Evolutionary conservation across 2,888 invertebrate species (phyloP).

Genomic region (Cylloceria caligata): DNA sequence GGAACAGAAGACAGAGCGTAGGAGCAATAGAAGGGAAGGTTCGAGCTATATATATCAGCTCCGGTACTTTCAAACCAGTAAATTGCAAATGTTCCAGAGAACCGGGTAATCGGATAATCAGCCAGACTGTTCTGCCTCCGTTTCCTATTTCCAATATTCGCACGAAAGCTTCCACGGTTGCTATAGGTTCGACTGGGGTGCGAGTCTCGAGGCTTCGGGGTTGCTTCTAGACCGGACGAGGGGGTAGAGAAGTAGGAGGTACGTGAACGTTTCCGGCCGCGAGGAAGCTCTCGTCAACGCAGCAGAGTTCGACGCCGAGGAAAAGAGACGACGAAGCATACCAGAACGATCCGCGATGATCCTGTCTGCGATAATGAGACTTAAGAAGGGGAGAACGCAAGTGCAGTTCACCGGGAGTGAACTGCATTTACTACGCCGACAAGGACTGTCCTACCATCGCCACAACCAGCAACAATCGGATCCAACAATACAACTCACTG

Average conservation of each 20-base stretch:
- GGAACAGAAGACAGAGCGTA: conserved; percentile 18
- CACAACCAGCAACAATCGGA: conserved; percentile 39
- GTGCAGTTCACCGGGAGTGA: conserved; percentile 21
- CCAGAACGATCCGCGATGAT: conserved; percentile 60
- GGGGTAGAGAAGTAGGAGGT: conserved; percentile 21
- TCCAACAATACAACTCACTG: conserved; percentile 23
- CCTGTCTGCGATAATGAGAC: conserved; percentile 63
- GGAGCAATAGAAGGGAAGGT: conserved; percentile 56
- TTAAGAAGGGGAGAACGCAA: conserved; percentile 12
- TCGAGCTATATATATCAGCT: conserved; percentile 37
- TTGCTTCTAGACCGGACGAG: conserved; percentile 26
- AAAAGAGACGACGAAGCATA: conserved; percentile 43
- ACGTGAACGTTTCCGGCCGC: conserved; percentile 57
- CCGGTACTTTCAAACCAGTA: conserved; percentile 74
- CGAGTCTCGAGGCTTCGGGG: background rate
- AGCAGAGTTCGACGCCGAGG: conserved; percentile 19
- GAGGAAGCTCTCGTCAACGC: conserved; percentile 41
- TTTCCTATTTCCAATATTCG: conserved; percentile 80
- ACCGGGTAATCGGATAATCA: conserved; percentile 84
- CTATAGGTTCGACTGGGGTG: conserved; percentile 39
- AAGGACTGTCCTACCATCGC: conserved; percentile 8
- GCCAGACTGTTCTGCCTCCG: conserved; percentile 81
- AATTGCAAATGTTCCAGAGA: conserved; percentile 81
- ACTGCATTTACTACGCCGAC: conserved; percentile 44
- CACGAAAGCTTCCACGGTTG: conserved; percentile 21